These are phyloP conservation scores for Lasiommata megera DNA, from an alignment of 2,888 invertebrate genomes.

Conservation along the genomic window DNA sequence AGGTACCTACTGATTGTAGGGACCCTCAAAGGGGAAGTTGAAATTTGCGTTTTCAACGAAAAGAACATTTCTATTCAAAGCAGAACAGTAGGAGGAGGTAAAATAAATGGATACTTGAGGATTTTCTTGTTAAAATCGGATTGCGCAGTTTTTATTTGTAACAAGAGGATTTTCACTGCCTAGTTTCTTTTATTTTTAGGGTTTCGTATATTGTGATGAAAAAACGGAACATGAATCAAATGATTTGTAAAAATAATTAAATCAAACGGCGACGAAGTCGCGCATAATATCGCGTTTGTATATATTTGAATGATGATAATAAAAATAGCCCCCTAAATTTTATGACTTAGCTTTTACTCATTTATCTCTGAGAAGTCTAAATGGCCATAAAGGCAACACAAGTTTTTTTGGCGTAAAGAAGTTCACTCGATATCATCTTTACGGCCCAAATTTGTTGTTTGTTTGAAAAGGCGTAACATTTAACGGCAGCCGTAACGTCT, in stretches of 20 bases:
- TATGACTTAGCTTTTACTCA: too few species aligned
- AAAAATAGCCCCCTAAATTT: too few species aligned
- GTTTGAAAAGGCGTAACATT: neutral
- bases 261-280: too few species aligned
- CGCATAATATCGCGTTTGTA: too few species aligned
- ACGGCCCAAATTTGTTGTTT: neutral
- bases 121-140: conserved; percentile 14
- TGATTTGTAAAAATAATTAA: too few species aligned
- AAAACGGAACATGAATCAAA: too few species aligned
- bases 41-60: conserved; percentile 5
- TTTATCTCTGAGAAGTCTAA: too few species aligned
- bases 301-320: too few species aligned
- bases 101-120: conserved; percentile 13
- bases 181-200: neutral
- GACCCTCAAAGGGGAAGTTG: neutral
- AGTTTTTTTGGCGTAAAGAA: neutral
- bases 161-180: conserved; percentile 2
- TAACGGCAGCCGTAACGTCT: neutral
- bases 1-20: neutral
- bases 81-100: conserved; percentile 1
- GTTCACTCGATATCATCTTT: neutral
- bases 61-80: conserved; percentile 2
- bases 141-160: conserved; percentile 1
- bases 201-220: too few species aligned
- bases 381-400: too few species aligned